A percentile compares a stretch with the other conserved stretches of the same genome.
phyloP scores from a whole-genome alignment of 1,140 invertebrate genomes.

The Diorhabda elongata region DNA sequence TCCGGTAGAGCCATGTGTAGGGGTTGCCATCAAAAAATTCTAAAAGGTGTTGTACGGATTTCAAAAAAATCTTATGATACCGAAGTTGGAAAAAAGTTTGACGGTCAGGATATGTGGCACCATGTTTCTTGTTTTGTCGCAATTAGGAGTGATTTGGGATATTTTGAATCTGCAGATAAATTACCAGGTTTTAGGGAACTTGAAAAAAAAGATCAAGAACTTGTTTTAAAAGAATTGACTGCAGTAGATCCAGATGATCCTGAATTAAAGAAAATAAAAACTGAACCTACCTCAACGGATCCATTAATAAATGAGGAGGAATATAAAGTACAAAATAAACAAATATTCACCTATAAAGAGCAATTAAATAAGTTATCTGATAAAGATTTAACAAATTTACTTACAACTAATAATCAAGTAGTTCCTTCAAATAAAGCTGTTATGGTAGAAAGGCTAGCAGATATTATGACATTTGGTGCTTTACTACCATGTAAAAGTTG shows the following conservation, averaged over 20 bases:
- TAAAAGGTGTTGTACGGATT: conserved; percentile 73
- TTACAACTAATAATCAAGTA: conserved; percentile 70
- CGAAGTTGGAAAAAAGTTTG: conserved; percentile 73
- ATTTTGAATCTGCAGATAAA: conserved; percentile 63
- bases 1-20: conserved; percentile 75
- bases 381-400: conserved; percentile 57
- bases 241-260: conserved; percentile 55
- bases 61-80: conserved; percentile 84
- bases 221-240: conserved; percentile 64
- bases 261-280: conserved; percentile 64
- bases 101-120: conserved; percentile 80
- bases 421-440: conserved; percentile 63
- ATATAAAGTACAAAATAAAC: conserved; percentile 72
- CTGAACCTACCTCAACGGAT: conserved; percentile 50
- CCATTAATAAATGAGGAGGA: conserved; percentile 50
- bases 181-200: conserved; percentile 73
- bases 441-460: conserved; percentile 74
- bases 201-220: conserved; percentile 68
- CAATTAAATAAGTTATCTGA: conserved; percentile 55
- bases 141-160: conserved; percentile 68
- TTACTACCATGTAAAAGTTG: conserved; percentile 77
- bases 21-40: conserved; percentile 82
- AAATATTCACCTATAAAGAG: conserved; percentile 66
- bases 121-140: conserved; percentile 91
- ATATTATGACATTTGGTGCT: conserved; percentile 84